Conservation (phyloP, 2,888 invertebrate genomes). For the Perizoma flavofasciatum region DNA sequence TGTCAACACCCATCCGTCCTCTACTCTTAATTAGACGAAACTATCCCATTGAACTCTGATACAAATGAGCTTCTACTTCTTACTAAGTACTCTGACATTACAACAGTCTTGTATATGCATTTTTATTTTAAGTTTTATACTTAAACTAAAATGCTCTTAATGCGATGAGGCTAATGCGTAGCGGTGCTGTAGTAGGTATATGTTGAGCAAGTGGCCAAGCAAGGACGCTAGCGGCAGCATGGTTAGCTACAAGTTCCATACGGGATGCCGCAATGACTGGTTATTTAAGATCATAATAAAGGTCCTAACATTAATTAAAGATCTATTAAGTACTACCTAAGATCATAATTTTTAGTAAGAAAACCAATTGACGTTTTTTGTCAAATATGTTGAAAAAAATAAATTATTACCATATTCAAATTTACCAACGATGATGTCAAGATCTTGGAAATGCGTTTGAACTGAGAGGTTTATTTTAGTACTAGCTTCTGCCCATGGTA, state of each 20-base stretch:
- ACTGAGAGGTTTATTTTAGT: no score
- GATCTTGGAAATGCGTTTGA: no score
- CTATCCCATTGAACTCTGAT: background rate
- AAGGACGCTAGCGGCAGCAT: slow-evolving; percentile 64
- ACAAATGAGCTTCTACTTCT: slow-evolving; percentile 22
- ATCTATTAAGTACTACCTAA: background rate
- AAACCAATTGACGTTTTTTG: no score
- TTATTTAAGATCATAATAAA: slow-evolving; percentile 16
- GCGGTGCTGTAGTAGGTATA: slow-evolving; percentile 35
- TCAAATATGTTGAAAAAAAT: no score
- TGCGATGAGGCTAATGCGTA: slow-evolving; percentile 49
- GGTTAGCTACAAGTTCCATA: slow-evolving; percentile 24
- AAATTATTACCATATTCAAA: no score
- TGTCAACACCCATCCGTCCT: no score
- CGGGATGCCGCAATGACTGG: slow-evolving; percentile 49
- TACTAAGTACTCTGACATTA: slow-evolving; percentile 44
- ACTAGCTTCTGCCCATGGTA: no score
- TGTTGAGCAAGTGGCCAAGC: slow-evolving; percentile 76
- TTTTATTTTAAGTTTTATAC: slow-evolving; percentile 63
- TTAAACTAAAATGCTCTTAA: slow-evolving; percentile 69
- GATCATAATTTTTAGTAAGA: no score
- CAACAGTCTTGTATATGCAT: slow-evolving; percentile 62
- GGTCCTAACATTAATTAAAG: background rate
- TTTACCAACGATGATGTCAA: no score
- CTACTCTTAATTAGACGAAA: no score